These are phyloP conservation scores for Cephalopholis sonnerati DNA, from an alignment of 2,113 vertebrate genomes.

Conservation along the genomic window DNA sequence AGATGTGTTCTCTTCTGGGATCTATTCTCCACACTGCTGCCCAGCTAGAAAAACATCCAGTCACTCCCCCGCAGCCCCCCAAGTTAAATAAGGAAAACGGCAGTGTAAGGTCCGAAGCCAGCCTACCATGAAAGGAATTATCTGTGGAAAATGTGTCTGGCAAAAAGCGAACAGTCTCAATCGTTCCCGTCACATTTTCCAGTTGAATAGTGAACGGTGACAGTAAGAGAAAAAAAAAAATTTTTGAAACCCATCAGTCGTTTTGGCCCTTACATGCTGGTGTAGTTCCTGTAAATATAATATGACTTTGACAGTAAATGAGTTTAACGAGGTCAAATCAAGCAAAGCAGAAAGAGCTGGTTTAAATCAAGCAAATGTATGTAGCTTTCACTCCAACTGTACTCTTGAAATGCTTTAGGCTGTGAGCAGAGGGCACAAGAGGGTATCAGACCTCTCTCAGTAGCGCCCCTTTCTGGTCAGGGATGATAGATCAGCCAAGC, in stretches of 20 bases:
- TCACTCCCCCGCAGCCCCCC: slow-evolving; percentile 65
- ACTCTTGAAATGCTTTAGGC: slow-evolving; percentile 13
- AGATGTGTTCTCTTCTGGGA: slow-evolving; percentile 83
- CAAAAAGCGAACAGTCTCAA: slow-evolving; percentile 67
- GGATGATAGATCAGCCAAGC: slow-evolving; percentile 60
- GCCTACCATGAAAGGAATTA: slow-evolving; percentile 82
- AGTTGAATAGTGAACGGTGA: slow-evolving; percentile 63
- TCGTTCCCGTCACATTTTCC: slow-evolving; percentile 75
- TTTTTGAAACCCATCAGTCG: slow-evolving; percentile 47
- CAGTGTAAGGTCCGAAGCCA: slow-evolving; percentile 74
- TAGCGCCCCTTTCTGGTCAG: slow-evolving; percentile 78
- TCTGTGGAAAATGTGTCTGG: slow-evolving; percentile 84
- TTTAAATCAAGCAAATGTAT: slow-evolving; percentile 41
- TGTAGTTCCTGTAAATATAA: slow-evolving; percentile 58
- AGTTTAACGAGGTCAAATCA: slow-evolving; percentile 65
- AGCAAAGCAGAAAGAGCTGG: slow-evolving; percentile 39
- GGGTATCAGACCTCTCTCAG: slow-evolving; percentile 69
- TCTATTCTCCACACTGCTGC: slow-evolving; percentile 80
- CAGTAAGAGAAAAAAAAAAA: slow-evolving; percentile 42
- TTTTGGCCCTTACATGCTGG: slow-evolving; percentile 35
- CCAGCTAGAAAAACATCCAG: slow-evolving; percentile 84
- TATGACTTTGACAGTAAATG: slow-evolving; percentile 62
- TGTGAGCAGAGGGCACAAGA: slow-evolving; percentile 40
- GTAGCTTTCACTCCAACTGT: slow-evolving; percentile 24
- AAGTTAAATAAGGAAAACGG: slow-evolving; percentile 83